Evolutionary conservation across 2,888 invertebrate species (phyloP).

Genomic region (Lepeophtheirus nordmannii): DNA sequence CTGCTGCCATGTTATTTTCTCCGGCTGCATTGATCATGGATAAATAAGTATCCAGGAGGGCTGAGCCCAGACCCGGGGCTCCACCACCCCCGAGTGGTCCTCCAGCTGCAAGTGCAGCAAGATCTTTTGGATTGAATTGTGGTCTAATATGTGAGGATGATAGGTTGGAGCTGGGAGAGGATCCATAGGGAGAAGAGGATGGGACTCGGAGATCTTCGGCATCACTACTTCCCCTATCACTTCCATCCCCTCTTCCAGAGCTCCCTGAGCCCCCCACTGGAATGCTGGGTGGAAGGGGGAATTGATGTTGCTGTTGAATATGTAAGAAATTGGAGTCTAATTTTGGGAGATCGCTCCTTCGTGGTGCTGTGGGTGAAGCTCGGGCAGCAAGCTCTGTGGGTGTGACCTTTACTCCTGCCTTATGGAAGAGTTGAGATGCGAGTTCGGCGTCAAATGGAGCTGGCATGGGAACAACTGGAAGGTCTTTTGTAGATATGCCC

Average conservation of each 20-base stretch:
- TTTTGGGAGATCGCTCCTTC: slow-evolving; percentile 27
- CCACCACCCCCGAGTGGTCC: slow-evolving; percentile 8
- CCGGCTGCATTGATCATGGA: slow-evolving; percentile 52
- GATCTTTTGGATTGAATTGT: slow-evolving; percentile 13
- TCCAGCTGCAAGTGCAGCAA: slow-evolving; percentile 15
- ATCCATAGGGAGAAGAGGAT: slow-evolving; percentile 28
- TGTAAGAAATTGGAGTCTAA: slow-evolving; percentile 21
- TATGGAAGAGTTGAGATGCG: slow-evolving; percentile 41
- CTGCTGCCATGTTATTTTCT: slow-evolving; percentile 19
- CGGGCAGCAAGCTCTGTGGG: slow-evolving; percentile 64
- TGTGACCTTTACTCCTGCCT: slow-evolving; percentile 62
- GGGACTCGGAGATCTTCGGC: slow-evolving; percentile 20
- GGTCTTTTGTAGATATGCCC: slow-evolving; percentile 78
- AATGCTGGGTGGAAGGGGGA: slow-evolving; percentile 21
- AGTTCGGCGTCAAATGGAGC: slow-evolving; percentile 77
- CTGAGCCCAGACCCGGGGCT: slow-evolving; percentile 47
- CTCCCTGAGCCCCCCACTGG: not conserved
- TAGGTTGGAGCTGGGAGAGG: slow-evolving; percentile 30
- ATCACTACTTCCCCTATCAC: not conserved
- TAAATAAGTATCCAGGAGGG: slow-evolving; percentile 68
- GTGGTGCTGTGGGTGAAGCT: slow-evolving; percentile 68
- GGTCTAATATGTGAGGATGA: slow-evolving; percentile 21
- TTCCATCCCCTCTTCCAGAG: not conserved
- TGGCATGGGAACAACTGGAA: slow-evolving; percentile 81
- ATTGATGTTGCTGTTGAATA: slow-evolving; percentile 7